A percentile compares a stretch with the other conserved stretches of the same genome.
These are phyloP conservation scores for Chironomus tentans DNA, from an alignment of 2,888 invertebrate genomes.

Conservation along the genomic window DNA sequence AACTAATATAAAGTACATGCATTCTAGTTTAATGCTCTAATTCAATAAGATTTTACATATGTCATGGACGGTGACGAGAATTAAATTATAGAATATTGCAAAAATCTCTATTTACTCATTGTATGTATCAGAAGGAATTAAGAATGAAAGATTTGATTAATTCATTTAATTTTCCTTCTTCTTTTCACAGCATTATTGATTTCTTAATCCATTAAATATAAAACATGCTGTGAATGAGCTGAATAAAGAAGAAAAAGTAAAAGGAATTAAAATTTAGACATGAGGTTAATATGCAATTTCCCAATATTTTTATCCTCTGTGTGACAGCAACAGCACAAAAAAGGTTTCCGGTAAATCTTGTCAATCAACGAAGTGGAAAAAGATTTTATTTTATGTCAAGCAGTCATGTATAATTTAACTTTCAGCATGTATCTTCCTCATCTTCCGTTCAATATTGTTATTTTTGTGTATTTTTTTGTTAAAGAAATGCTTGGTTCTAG, in stretches of 20 bases:
- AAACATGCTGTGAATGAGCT: too few species aligned
- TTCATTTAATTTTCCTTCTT: not conserved
- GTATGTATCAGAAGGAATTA: not conserved
- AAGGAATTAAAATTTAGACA: not conserved
- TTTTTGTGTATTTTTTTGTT: not conserved
- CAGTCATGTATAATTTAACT: not conserved
- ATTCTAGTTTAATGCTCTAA: not conserved
- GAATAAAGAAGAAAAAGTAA: too few species aligned
- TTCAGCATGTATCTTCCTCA: not conserved
- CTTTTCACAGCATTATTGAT: not conserved
- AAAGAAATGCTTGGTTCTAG: too few species aligned
- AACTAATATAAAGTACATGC: too few species aligned
- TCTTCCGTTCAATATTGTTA: not conserved
- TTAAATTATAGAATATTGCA: not conserved
- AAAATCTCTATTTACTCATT: not conserved
- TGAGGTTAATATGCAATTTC: not conserved
- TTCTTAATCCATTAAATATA: not conserved
- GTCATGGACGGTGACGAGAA: not conserved
- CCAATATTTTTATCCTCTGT: not conserved
- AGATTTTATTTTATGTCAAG: not conserved
- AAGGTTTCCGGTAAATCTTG: constrained; percentile 4
- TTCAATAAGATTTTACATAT: not conserved
- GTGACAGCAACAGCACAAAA: not conserved
- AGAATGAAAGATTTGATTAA: not conserved
- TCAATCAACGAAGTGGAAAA: constrained; percentile 3